Evolutionary conservation across 2,888 invertebrate genomes (phyloP).

Genomic region (Chrysolina haemoptera): DNA sequence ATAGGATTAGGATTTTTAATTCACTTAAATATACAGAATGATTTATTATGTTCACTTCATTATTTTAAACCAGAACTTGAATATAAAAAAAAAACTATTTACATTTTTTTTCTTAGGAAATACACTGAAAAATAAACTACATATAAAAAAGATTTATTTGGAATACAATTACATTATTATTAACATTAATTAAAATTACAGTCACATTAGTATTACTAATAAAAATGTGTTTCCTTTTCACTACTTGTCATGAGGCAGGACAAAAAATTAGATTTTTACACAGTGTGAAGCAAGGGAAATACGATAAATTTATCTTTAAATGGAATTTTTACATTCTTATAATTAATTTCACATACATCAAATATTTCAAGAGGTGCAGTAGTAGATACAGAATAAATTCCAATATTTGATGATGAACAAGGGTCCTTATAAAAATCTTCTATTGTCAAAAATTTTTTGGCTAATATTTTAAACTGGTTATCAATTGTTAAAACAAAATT

Average conservation of each 20-base stretch:
- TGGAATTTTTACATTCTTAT: constrained; percentile 14
- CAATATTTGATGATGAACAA: constrained; percentile 2
- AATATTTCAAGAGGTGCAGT: not conserved
- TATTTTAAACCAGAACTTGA: not conserved
- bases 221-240: not conserved
- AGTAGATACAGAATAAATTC: not conserved
- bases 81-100: not conserved
- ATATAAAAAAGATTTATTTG: not conserved
- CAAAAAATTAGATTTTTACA: not conserved
- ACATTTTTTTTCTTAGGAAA: not conserved
- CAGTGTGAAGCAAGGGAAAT: constrained; percentile 21
- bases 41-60: no score
- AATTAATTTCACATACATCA: constrained; percentile 15
- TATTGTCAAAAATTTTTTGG: constrained; percentile 5
- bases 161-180: not conserved
- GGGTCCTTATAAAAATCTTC: constrained; percentile 18
- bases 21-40: no score
- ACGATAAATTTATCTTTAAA: constrained; percentile 14
- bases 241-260: not conserved
- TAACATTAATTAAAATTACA: not conserved
- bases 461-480: constrained; percentile 15
- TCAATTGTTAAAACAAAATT: constrained; percentile 5
- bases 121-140: not conserved
- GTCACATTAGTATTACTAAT: no score
- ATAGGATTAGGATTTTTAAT: not conserved